Percentiles rank a stretch among this genome's conserved stretches.
Conservation (phyloP, 64 coral and sea anemone genomes). For the Stichodactyla helianthus region DNA sequence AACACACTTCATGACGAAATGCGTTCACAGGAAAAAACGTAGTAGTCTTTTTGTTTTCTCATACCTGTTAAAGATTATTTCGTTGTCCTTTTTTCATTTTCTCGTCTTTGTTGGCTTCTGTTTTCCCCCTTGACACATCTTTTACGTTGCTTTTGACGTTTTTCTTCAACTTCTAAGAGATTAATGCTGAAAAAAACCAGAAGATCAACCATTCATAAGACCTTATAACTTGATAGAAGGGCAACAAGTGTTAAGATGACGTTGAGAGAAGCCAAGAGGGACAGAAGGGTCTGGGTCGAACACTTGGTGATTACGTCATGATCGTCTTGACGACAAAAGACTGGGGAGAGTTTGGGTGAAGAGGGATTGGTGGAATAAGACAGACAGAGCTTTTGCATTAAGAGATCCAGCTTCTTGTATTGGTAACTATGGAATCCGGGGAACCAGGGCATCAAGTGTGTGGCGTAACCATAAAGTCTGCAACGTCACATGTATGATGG, state of each 20-base stretch:
- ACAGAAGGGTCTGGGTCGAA: background rate
- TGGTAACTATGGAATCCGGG: too few species aligned
- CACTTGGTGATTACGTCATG: background rate
- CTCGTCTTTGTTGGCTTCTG: background rate
- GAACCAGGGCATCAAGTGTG: too few species aligned
- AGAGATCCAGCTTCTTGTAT: too few species aligned
- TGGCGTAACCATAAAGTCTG: too few species aligned
- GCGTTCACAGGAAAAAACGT: background rate
- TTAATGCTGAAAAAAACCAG: background rate
- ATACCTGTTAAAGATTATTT: background rate
- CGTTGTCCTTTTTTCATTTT: too few species aligned
- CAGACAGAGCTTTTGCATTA: too few species aligned
- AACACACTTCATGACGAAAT: too few species aligned
- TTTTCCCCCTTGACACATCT: background rate
- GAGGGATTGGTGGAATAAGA: too few species aligned
- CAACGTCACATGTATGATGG: too few species aligned
- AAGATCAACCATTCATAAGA: background rate
- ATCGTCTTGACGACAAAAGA: background rate
- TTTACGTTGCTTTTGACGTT: background rate
- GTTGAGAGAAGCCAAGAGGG: background rate
- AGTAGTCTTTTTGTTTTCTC: background rate
- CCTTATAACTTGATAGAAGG: background rate
- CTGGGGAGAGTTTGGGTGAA: background rate
- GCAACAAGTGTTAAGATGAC: background rate
- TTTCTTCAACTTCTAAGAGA: background rate